Evolutionary conservation across 2,888 invertebrate genomes (phyloP), one percentile per base, ranked within the genome.

Genomic region (Sinelater perroti): DNA sequence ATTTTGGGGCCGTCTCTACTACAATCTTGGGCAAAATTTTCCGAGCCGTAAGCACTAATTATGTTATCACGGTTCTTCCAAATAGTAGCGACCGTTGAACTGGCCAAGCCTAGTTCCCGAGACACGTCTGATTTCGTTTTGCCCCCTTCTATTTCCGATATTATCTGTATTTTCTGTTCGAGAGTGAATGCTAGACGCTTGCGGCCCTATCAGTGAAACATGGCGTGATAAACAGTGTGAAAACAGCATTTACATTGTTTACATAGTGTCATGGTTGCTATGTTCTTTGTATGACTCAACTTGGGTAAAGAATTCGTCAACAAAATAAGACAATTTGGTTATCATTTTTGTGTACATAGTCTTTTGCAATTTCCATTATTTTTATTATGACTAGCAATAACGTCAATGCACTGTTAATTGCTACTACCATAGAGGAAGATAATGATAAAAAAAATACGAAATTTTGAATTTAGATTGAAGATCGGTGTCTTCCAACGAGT

Each of bases 161-260:
- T 82, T 76, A 83, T 82, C 79, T 82, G 81, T 79, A 82, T 81
- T 79, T 83, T 83, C 81, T 83, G 82, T 79, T 82, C 82, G 76
- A 81, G 79, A 72, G 82, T 82, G 81, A 83, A 83, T 72, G 82
- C 82, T 73, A 83, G 81, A 77, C 82, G 79, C 78, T 82, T 83
- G 74, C 82, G 81, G 76, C 82, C 82, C 82, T 83, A 80, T 57
- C 75, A 58, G 56, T 45, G 51, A 56, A 64, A 56, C 35, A 59
- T 31, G 20, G 50, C 45, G 35, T 56, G 52, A 46, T 16, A 26
- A 35, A 35, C 16, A 35, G 17, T 47, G 24, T 26, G 16, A 49
- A 55, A 44, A 47, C 11, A 24, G 16, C 24, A 24, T 21, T 40
- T 40, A 28, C 20, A 40, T 16, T 31, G 14, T 20, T 20, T 42